Base-by-base conservation (phyloP, 2,113 vertebrate species). In the Pachyramphus minor region DNA sequence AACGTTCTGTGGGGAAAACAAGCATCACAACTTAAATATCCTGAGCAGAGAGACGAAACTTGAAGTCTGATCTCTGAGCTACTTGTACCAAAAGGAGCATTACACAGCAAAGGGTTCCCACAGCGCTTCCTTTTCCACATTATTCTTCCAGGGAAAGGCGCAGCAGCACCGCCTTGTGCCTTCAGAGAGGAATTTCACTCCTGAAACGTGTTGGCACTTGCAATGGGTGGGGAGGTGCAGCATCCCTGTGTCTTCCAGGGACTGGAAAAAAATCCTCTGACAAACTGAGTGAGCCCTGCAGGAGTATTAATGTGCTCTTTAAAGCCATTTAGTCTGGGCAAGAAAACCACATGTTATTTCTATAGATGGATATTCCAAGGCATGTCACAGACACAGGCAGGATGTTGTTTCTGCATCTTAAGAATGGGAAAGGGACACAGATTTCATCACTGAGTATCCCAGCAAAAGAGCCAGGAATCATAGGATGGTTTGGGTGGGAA, bases 161-260 rank as follows among this genome's bases (percentile, higher is more conserved):
- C 89, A 95, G 77, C 91, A 96, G 95, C 95, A 87, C 95, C 95
- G 7, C 93, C 96, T 89, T 9, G 96, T 97, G 97, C 80, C 64
- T 75, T 66, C 56, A 37, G 41, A 47, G 44, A 72, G 77, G 56
- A 94, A 97, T 64, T 77, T 82, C 96, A 95, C 42, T 30, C 3
- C 42, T 1, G 6, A 41, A 89, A 84, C 3, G 0, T 13, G 39
- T 62, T 24, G 74, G 58, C 33, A 50, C 50, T 66, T 35, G 45
- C n/a, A 49, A 1, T 0, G 30, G 23, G 45, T 35, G 52, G 24
- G 71, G 6, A 47, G n/a, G 50, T 5, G 24, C 25, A 71, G 24
- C 25, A 71, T 49, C 41, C 45, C 49, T 9, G 37, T 3, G 42
- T 45, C 58, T 83, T 77, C 63, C 9, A 56, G 23, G 12, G 53